Base-by-base conservation (phyloP, 2,113 vertebrate species). In the Albula glossodonta region DNA sequence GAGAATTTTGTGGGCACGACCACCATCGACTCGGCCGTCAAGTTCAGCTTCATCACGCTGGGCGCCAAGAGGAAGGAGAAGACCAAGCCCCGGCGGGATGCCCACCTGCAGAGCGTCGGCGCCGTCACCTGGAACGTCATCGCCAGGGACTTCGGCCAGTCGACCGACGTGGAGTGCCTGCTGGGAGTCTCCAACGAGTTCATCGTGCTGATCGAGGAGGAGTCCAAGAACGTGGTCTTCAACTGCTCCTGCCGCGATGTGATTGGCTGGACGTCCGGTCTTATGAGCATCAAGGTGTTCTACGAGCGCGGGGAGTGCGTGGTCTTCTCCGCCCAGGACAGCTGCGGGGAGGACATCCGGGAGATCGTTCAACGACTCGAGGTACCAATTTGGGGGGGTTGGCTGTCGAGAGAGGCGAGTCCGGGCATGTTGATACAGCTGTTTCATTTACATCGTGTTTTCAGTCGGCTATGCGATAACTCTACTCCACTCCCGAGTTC, bases 241-340 rank as follows among this genome's bases (percentile, higher is more conserved):
- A 99, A 99, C 95, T 99, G 98, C 90, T 99, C 98, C 87, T 99
- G 98, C 91, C 96, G 98, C 84, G 98, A 99, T 74, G 97, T 99
- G 86, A 99, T 99, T 70, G 98, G 98, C 60, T 99, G 98, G 98
- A 99, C 98, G 0, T 99, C 98, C 81, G 97, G 97, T 86, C 91
- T 97, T 92, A 96, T 96, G 95, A 98, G 95, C 87, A 96, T 99
- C 87, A 99, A 98, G 93, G 93, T 99, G 88, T 99, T 99, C 92
- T 99, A 99, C 1, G 98, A 99, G 92, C 96, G 98, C 53, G 98
- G 98, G 77, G 98, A 99, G 92, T 99, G 98, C 81, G 91, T 99
- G 89, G 96, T 99, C 90, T 91, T 99, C 87, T 97, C 97, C 5
- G 96, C 96, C 0, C 93, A 96, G 15, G 97, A 99, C 89, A 96